These are phyloP conservation scores for Xiphorhynchus erythropygius DNA, from an alignment of 2,797 vertebrate species.

Conservation along the genomic window DNA sequence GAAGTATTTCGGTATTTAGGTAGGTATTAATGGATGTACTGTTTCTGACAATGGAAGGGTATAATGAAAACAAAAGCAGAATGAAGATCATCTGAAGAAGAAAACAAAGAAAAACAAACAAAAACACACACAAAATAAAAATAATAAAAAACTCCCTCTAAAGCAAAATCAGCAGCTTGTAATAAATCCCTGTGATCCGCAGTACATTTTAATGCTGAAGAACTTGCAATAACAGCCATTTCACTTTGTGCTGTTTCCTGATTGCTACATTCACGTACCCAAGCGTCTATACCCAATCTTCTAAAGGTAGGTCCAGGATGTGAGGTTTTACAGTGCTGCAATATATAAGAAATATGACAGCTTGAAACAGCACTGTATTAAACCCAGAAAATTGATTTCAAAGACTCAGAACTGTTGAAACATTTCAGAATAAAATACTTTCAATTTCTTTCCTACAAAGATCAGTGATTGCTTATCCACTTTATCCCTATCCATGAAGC, in stretches of 20 bases:
- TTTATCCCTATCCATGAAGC: neutral
- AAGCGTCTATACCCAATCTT: neutral
- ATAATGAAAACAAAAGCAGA: neutral
- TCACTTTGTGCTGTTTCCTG: neutral
- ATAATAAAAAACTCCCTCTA: neutral
- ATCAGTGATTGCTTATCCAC: neutral
- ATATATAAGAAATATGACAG: conserved; percentile 17
- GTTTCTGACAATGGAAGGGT: neutral
- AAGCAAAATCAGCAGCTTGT: neutral
- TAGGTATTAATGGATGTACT: neutral
- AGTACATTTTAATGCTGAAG: neutral
- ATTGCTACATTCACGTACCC: neutral
- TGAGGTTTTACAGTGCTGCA: neutral
- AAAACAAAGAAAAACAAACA: neutral
- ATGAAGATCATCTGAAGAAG: neutral
- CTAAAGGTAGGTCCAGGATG: conserved; percentile 12
- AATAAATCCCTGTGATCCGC: neutral
- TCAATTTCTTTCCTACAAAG: neutral
- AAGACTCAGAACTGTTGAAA: conserved; percentile 15
- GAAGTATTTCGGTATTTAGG: neutral
- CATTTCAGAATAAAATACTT: conserved; percentile 14
- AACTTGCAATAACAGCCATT: neutral
- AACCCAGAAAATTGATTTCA: conserved; percentile 34
- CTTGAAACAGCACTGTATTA: neutral
- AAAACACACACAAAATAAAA: neutral